Conservation (phyloP, 2,113 vertebrate genomes). For the Siniperca chuatsi region DNA sequence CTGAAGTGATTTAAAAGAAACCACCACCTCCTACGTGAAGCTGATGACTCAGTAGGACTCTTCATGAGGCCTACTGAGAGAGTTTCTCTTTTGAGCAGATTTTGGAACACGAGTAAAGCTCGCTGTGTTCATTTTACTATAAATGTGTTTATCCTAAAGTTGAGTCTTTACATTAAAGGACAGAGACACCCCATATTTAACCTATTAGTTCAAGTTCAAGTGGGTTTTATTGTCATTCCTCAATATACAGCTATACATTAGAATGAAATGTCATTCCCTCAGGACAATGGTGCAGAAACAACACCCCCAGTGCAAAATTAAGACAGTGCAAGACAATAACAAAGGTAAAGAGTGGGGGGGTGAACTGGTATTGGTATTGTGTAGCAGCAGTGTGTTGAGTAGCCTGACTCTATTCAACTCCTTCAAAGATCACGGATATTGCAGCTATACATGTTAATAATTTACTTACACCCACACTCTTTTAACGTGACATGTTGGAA, state of each 20-base stretch:
- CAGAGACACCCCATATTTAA: not conserved
- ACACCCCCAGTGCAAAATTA: no score
- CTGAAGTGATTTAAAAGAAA: slow-evolving; percentile 16
- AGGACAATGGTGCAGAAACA: no score
- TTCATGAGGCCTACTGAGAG: not conserved
- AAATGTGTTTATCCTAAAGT: slow-evolving; percentile 12
- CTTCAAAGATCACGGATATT: not conserved
- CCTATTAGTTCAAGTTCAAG: accelerated
- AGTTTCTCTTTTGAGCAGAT: slow-evolving; percentile 9
- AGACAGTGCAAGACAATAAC: no score
- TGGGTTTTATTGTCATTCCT: no score
- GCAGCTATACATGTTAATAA: slow-evolving; percentile 41
- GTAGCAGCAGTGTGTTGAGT: no score
- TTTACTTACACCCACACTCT: slow-evolving; percentile 42
- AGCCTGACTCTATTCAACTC: no score
- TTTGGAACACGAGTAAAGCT: not conserved
- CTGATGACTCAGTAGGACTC: slow-evolving; percentile 16
- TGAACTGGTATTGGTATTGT: no score
- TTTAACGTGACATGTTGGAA: slow-evolving; percentile 8
- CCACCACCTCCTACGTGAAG: slow-evolving; percentile 16
- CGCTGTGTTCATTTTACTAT: not conserved
- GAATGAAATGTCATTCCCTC: no score
- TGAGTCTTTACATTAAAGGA: not conserved
- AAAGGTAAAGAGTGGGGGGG: no score
- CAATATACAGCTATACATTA: no score